A percentile compares a stretch with the other conserved stretches of the same genome.
phyloP scores from a whole-genome alignment of 2,797 vertebrate species.

The Pygocentrus nattereri region DNA sequence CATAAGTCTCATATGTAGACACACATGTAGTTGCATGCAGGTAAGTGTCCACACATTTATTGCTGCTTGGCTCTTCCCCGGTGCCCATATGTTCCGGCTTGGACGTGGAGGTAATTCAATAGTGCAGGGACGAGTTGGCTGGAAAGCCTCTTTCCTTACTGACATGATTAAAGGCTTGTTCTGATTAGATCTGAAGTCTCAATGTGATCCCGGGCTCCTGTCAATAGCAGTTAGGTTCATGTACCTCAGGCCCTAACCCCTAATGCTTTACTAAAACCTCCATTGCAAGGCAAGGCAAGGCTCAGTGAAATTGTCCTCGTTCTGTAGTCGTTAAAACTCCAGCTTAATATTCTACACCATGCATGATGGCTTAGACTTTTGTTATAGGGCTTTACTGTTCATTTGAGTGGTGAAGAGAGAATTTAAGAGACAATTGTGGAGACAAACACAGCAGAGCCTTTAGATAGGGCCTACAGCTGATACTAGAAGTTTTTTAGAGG shows the following conservation, averaged over 20 bases:
- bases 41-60: conserved; percentile 44
- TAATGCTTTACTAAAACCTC: conserved; percentile 33
- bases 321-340: conserved; percentile 10
- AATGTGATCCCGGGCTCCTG: conserved; percentile 69
- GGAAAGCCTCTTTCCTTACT: conserved; percentile 64
- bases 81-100: conserved; percentile 58
- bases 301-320: conserved; percentile 9
- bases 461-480: not conserved
- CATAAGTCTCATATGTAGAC: conserved; percentile 9
- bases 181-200: conserved; percentile 80
- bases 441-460: not conserved
- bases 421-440: not conserved
- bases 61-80: not conserved
- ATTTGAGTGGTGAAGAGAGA: not conserved
- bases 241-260: conserved; percentile 31
- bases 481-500: not conserved
- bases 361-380: not conserved
- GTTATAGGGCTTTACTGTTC: not conserved
- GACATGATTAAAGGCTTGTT: conserved; percentile 80
- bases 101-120: conserved; percentile 75
- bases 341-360: conserved; percentile 13
- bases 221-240: conserved; percentile 78
- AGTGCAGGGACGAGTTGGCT: conserved; percentile 72
- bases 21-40: not conserved
- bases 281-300: not conserved